Percentiles rank a stretch among this genome's conserved stretches.
Evolutionary conservation across 64 coral and sea anemone genomes (phyloP).

Genomic region (Dendrophyllia cribrosa): DNA sequence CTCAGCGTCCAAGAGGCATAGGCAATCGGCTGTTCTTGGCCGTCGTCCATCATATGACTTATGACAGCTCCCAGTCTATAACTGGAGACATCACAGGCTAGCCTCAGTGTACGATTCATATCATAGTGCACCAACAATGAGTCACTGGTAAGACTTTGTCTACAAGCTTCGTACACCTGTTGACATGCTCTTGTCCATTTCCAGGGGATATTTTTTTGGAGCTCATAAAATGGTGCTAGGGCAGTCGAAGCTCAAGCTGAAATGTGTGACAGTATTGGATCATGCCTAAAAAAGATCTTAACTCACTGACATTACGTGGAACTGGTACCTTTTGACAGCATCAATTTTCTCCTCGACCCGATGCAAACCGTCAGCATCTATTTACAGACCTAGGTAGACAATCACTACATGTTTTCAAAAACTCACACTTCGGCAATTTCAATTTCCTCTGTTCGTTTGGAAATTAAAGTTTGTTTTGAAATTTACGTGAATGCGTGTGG

Average conservation of each 20-base stretch:
- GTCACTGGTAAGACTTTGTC: slow-evolving; percentile 66
- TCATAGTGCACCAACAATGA: slow-evolving; percentile 48
- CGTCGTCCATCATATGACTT: no score
- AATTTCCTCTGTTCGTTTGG: slow-evolving; percentile 43
- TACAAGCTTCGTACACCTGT: slow-evolving; percentile 69
- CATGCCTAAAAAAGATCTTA: no score
- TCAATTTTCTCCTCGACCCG: slow-evolving; percentile 68
- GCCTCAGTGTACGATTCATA: slow-evolving; percentile 19
- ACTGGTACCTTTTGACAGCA: slow-evolving; percentile 47
- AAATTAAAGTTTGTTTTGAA: no score
- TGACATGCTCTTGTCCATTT: no score
- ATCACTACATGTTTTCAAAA: slow-evolving; percentile 66
- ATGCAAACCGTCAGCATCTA: slow-evolving; percentile 59
- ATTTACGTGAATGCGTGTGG: no score
- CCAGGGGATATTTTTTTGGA: no score
- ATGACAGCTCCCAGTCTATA: slow-evolving; percentile 70
- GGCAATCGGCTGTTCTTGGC: no score
- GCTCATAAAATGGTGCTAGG: slow-evolving; percentile 44
- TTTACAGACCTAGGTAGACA: slow-evolving; percentile 50
- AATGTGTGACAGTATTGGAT: slow-evolving; percentile 66
- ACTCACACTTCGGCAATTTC: slow-evolving; percentile 68
- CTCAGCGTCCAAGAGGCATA: slow-evolving; percentile 60
- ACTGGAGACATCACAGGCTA: slow-evolving; percentile 75
- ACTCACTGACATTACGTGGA: no score
- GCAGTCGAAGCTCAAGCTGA: slow-evolving; percentile 38